phyloP scores from a whole-genome alignment of 2,113 vertebrate genomes.

The Equus przewalskii region DNA sequence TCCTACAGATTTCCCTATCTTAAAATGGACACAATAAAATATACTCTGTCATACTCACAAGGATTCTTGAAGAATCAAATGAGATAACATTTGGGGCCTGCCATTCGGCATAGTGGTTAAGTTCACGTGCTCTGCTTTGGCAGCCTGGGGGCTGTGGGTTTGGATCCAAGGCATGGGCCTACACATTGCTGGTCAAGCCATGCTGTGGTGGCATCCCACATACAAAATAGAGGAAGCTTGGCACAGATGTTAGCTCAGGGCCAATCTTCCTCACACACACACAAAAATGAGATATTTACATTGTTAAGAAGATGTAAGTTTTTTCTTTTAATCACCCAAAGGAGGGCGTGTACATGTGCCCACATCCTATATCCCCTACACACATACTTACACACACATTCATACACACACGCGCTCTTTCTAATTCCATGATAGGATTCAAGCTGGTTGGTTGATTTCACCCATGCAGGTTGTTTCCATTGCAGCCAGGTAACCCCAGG shows the following conservation, averaged over 20 bases:
- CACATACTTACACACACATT: background rate
- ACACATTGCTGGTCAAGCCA: too few species aligned
- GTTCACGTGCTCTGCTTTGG: too few species aligned
- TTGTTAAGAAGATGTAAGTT: background rate
- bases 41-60: background rate
- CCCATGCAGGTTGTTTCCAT: background rate
- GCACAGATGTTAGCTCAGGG: too few species aligned
- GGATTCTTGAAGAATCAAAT: background rate
- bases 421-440: background rate
- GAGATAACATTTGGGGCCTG: background rate
- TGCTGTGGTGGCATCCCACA: too few species aligned
- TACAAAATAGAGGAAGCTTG: too few species aligned
- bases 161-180: too few species aligned
- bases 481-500: background rate
- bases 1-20: background rate
- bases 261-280: too few species aligned
- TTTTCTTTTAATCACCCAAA: background rate
- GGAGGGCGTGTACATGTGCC: background rate
- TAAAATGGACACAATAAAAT: background rate
- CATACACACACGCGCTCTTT: background rate
- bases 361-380: background rate
- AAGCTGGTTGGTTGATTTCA: background rate
- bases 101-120: too few species aligned
- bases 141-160: too few species aligned
- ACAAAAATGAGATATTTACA: background rate